These are phyloP conservation scores for Strigops habroptila DNA, from an alignment of 2,113 vertebrate genomes.

Conservation along the genomic window DNA sequence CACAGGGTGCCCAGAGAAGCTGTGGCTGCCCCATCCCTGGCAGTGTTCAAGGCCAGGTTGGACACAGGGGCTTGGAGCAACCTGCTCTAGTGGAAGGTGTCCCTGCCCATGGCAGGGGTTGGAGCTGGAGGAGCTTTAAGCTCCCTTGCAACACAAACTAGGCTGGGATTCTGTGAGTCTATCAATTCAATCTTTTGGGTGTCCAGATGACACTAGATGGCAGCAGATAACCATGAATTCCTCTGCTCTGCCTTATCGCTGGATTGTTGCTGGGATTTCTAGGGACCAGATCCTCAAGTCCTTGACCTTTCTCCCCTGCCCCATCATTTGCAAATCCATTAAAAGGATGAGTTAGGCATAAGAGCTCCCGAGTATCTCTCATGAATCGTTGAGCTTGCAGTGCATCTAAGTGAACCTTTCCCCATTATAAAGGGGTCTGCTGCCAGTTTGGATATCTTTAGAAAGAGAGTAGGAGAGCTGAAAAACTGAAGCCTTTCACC, in stretches of 20 bases:
- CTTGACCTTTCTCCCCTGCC: neutral
- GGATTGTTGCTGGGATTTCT: rapidly evolving
- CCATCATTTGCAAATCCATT: neutral
- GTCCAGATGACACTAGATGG: neutral
- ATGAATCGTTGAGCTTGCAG: neutral
- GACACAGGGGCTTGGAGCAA: too few relatives aligned
- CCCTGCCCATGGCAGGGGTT: neutral
- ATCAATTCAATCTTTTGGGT: rapidly evolving
- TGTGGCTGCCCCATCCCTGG: too few relatives aligned
- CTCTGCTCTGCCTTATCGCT: rapidly evolving
- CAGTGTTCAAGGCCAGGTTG: too few relatives aligned
- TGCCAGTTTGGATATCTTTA: neutral
- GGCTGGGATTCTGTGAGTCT: rapidly evolving
- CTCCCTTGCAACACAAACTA: neutral
- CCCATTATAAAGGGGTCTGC: neutral
- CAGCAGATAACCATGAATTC: neutral
- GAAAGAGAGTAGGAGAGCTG: neutral
- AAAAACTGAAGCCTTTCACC: neutral
- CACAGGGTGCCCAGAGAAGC: too few relatives aligned
- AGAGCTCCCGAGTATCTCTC: neutral
- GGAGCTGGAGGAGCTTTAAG: neutral
- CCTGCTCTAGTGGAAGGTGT: neutral
- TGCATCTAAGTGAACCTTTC: neutral
- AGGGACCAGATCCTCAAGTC: too few relatives aligned
- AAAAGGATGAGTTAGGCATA: neutral